Evolutionary conservation across 2,113 vertebrate species (phyloP).

Genomic region (Mionectes macconnelli): DNA sequence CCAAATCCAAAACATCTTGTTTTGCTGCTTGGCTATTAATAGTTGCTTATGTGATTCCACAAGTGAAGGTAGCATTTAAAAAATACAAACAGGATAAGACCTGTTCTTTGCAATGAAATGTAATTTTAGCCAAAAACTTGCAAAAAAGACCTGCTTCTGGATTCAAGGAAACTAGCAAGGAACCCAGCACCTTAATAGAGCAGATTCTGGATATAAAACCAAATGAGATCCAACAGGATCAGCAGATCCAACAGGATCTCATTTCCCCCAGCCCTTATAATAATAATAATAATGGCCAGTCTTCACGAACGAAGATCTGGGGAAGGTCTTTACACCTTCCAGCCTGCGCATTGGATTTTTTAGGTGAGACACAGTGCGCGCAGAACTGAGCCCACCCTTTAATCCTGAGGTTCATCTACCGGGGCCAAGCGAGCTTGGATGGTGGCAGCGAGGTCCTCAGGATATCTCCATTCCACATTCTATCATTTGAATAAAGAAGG

Average conservation of each 20-base stretch:
- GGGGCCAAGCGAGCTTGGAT: too few relatives aligned
- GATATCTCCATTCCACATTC: background rate
- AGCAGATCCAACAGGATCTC: background rate
- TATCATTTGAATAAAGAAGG: background rate
- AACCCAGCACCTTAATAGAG: background rate
- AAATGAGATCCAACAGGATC: too few relatives aligned
- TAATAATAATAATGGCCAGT: too few relatives aligned
- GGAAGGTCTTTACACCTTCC: too few relatives aligned
- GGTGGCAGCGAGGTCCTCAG: too few relatives aligned
- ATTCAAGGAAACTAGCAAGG: background rate
- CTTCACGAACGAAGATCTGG: too few relatives aligned
- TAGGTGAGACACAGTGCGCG: too few relatives aligned
- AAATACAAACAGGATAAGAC: background rate
- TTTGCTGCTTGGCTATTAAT: background rate
- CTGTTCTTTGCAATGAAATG: background rate
- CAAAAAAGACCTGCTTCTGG: background rate
- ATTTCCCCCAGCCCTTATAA: too few relatives aligned
- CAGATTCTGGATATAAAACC: slow-evolving; percentile 1
- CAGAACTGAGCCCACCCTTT: too few relatives aligned
- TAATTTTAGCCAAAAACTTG: slow-evolving; percentile 12
- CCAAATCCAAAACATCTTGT: slow-evolving; percentile 31
- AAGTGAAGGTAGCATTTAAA: background rate
- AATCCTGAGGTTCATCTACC: too few relatives aligned
- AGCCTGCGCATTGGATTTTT: too few relatives aligned
- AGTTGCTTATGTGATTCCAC: background rate